Base-by-base conservation (phyloP, 2,113 vertebrate species). In the Diadophis punctatus region DNA sequence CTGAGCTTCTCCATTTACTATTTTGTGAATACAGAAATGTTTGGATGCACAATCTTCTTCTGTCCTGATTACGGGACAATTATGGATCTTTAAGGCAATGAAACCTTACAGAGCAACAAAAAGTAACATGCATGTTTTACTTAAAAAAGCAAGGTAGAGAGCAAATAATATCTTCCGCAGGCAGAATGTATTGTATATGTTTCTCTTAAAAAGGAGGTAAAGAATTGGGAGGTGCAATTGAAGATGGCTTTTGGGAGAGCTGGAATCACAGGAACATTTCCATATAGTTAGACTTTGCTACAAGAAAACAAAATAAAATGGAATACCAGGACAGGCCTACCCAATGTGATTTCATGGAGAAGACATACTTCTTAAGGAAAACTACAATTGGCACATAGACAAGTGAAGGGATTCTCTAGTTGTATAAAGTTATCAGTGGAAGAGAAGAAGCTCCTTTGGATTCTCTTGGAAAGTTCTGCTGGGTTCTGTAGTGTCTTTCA, bases 361-460 rank as follows among this genome's bases (percentile, higher is more conserved):
- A 93, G 0, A 46, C 63, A 94, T 95, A 96, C 95, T 91, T 96
- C 94, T 95, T 1, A 0, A 93, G 90, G 92, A 95, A 94, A 94
- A 43, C 14, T 23, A 6, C 46, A 55, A 88, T 90, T 97, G 96
- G 94, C 94, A 53, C 43, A 0, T 0, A 85, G 92, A 96, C 96
- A 97, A 95, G 63, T 92, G 93, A 92, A 96, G 96, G 95, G 91
- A 91, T 96, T 30, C 14, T 92, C 95, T 96, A 92, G 95, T 96
- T 95, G 93, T 94, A 94, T 95, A 95, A 96, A 94, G 95, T 96
- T 96, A 96, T 94, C 93, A 95, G 93, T 93, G 0, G 10, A 94
- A 90, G 92, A 95, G 94, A 87, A 93, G 93, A 91, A 90, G 89
- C 90, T n/a, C n/a, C 95, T 60, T 96, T 11, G 1, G 84, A 80